Base-by-base conservation (phyloP, 2,888 invertebrate species). In the Digitonthophagus gazella region DNA sequence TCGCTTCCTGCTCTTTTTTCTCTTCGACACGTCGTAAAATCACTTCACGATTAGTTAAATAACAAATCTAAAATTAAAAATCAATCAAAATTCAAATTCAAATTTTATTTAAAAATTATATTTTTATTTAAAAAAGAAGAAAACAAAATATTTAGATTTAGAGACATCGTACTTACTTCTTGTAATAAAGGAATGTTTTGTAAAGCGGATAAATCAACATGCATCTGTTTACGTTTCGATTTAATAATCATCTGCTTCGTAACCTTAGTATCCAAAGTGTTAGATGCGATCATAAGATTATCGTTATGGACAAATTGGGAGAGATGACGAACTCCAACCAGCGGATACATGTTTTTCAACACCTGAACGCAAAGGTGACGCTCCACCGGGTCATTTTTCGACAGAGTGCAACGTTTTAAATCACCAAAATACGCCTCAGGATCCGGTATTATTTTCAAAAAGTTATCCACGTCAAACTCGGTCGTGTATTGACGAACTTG, bases 371-470 rank as follows among this genome's bases (percentile, higher is more conserved):
- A 18, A 18, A 54, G 18, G 14, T 65, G 16, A 16, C n/a, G 14
- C 15, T 61, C 58, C 3, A 69, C 69, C 6, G 15, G 16, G 1
- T 61, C 18, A n/a, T n/a, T n/a, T n/a, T n/a, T n/a, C n/a, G n/a
- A n/a, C 1, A 57, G 57, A n/a, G n/a, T n/a, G n/a, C 69, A 70
- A 67, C 76, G 70, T 3, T 76, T 72, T 0, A 70, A 63, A 70
- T 78, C 74, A 14, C 76, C 71, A 76, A 84, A 80, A 71, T 78
- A 74, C 14, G 74, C 69, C 55, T 79, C 75, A 1, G 85, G 86
- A 74, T 85, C 80, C 0, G 84, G 84, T 73, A 85, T 83, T 4
- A 83, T 72, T 66, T 82, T 76, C 0, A 86, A 70, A 75, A 85
- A 86, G 14, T 83, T 76, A 70, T 81, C 76, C 0, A 84, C 76